These are phyloP conservation scores for Cichladusa arquata DNA, from an alignment of 2,113 vertebrate genomes.

Conservation along the genomic window DNA sequence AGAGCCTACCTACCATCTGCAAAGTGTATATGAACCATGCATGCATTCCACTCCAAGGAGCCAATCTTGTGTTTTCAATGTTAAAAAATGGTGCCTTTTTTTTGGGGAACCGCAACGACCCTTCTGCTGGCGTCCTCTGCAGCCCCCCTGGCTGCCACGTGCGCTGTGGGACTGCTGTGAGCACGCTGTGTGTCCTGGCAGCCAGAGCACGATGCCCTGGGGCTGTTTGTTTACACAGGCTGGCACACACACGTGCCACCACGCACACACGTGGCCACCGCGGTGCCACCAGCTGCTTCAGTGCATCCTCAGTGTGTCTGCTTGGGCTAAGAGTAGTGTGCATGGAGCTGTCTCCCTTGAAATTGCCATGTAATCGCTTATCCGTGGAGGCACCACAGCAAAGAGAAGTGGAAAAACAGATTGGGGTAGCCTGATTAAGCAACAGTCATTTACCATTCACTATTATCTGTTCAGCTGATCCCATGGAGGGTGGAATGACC, in stretches of 20 bases:
- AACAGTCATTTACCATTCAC: not conserved
- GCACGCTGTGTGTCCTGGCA: not conserved
- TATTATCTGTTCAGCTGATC: not conserved
- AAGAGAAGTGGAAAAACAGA: too few species aligned
- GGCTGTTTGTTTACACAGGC: constrained; percentile 60
- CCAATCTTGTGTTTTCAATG: constrained; percentile 14
- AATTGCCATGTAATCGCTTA: not conserved
- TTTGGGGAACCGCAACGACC: not conserved
- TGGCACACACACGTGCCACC: not conserved
- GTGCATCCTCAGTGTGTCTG: not conserved
- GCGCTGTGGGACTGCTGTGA: not conserved
- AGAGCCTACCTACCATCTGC: not conserved
- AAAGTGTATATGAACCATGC: not conserved
- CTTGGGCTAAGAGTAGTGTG: constrained; percentile 9
- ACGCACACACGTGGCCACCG: not conserved
- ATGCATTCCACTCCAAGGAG: constrained; percentile 48
- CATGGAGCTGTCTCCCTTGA: not conserved
- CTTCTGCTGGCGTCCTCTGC: not conserved
- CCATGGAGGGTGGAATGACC: not conserved
- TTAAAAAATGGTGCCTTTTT: constrained; percentile 62
- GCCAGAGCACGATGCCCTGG: not conserved
- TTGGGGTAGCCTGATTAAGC: not conserved
- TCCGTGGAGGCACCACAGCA: not conserved
- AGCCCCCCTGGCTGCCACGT: not conserved
- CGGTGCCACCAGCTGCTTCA: not conserved